Base-by-base conservation (phyloP, 2,888 invertebrate genomes). In the Mycalesis mineus region DNA sequence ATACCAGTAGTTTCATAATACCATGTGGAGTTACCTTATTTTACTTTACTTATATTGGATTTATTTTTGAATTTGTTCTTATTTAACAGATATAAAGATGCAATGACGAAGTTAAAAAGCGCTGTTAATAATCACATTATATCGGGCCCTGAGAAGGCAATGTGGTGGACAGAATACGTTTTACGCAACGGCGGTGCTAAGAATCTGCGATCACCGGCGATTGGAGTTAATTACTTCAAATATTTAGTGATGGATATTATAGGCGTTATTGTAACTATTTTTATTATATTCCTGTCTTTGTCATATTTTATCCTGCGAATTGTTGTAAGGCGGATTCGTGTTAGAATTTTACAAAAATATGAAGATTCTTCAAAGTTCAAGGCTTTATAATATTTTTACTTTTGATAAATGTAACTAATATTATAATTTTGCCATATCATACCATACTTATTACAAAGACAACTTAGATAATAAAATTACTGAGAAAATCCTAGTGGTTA, bases 101-200 rank as follows among this genome's bases (percentile, higher is more conserved):
- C 82, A 2, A 81, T 85, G 9, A 55, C 65, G 0, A 72, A 70
- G 39, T 62, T 88, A 29, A 87, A 73, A 45, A 66, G 66, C 6
- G 71, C 67, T 45, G 73, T 80, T 2, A 69, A 77, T 14, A 78
- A 84, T 58, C 75, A 80, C 1, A 55, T 78, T 1, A 68, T 85
- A 65, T 86, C 88, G 17, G 88, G 86, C 1, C 87, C 88, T 1
- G 90, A 91, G 40, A 80, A 81, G 47, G 90, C 91, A 0, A 68
- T 90, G 0, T 87, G 87, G 83, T 91, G 91, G 91, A 91, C 91
- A 2, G 91, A 91, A 59, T 91, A 91, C 64, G 82, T 91, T 7
- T 63, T 91, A 11, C 79, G 84, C 15, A 81, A 91, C 58, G 72
- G 79, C 17, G 88, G 88, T 0, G 87, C 90, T 0, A 73, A 73